Evolutionary conservation across 2,888 invertebrate species (phyloP).

Genomic region (Andrena hattorfiana): DNA sequence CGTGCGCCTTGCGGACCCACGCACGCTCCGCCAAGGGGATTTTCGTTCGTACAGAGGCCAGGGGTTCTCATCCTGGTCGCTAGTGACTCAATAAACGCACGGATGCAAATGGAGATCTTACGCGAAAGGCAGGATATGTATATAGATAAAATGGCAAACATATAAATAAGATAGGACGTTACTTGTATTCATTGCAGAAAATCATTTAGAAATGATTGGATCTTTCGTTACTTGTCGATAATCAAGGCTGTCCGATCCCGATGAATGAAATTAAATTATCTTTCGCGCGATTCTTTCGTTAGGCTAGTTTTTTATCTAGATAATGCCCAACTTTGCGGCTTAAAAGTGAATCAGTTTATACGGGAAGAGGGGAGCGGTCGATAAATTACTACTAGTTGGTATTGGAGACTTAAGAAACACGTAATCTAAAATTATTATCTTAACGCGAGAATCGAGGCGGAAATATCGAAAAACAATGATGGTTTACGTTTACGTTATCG

Average conservation of each 20-base stretch:
- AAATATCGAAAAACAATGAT: conserved; percentile 51
- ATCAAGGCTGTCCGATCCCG: too few relatives aligned
- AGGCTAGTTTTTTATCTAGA: not conserved
- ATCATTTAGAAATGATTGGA: too few relatives aligned
- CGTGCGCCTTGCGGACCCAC: conserved; percentile 59
- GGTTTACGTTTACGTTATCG: conserved; percentile 23
- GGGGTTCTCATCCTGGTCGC: conserved; percentile 33
- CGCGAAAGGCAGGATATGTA: not conserved
- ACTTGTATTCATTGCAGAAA: too few relatives aligned
- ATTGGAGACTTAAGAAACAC: not conserved
- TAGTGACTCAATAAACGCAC: not conserved
- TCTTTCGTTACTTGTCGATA: too few relatives aligned
- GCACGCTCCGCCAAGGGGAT: conserved; percentile 12
- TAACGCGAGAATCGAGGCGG: conserved; percentile 3
- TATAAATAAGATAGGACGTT: too few relatives aligned
- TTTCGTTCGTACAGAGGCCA: conserved; percentile 13
- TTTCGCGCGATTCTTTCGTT: not conserved
- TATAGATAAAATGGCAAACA: not conserved
- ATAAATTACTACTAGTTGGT: not conserved
- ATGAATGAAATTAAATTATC: not conserved
- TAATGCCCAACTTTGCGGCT: not conserved
- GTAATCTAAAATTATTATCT: conserved; percentile 25
- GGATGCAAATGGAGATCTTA: not conserved
- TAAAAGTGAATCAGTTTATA: not conserved
- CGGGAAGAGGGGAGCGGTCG: not conserved